Conservation (phyloP, 2,888 invertebrate genomes). For the Nycteola revayana region DNA sequence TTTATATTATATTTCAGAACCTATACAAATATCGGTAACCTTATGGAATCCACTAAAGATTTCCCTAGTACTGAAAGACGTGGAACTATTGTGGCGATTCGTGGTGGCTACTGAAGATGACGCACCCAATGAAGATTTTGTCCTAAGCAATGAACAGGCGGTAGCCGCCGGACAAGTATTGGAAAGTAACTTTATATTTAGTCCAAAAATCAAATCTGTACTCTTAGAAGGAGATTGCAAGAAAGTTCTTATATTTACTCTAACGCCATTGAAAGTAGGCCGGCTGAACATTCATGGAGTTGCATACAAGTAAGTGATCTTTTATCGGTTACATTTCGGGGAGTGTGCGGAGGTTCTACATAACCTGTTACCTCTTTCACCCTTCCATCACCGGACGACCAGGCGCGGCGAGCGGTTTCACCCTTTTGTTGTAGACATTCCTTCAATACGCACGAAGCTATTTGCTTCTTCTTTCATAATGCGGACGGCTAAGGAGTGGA, state of each 20-base stretch:
- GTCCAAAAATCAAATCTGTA: conserved; percentile 80
- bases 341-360: too few relatives aligned
- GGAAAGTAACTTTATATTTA: conserved; percentile 74
- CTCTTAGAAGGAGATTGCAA: conserved; percentile 82
- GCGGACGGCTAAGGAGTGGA: too few relatives aligned
- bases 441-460: too few relatives aligned
- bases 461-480: too few relatives aligned
- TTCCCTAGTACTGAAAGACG: conserved; percentile 85
- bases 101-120: conserved; percentile 40
- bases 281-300: conserved; percentile 88
- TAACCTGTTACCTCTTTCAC: too few relatives aligned
- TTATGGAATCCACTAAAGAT: conserved; percentile 90
- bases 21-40: conserved; percentile 89
- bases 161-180: conserved; percentile 49
- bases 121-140: conserved; percentile 36
- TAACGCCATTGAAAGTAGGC: conserved; percentile 89
- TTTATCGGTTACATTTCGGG: conserved; percentile 11
- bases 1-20: conserved; percentile 87
- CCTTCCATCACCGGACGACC: too few relatives aligned
- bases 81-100: conserved; percentile 89
- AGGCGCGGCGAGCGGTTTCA: too few relatives aligned
- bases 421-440: too few relatives aligned
- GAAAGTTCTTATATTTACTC: conserved; percentile 85
- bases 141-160: conserved; percentile 57
- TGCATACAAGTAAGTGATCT: conserved; percentile 83